These are phyloP conservation scores for Cynopterus sphinx DNA, from an alignment of 2,797 vertebrate genomes.

Conservation along the genomic window DNA sequence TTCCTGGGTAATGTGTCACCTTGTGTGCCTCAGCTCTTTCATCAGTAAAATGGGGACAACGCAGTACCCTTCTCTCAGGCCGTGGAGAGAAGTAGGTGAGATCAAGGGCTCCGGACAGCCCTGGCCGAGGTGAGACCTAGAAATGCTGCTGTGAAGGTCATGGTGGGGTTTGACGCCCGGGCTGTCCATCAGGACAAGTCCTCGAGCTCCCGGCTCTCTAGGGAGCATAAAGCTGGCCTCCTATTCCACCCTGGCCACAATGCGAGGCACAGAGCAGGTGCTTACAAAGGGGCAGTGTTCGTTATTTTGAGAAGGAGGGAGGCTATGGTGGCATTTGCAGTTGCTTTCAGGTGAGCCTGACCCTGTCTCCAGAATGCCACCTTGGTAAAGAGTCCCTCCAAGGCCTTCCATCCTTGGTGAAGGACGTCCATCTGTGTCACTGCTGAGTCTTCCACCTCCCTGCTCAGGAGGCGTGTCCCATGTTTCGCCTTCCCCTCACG, in stretches of 20 bases:
- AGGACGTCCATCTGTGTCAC: fast-evolving
- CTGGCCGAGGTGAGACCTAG: fast-evolving
- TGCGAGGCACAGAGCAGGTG: not conserved
- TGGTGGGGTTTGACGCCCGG: not conserved
- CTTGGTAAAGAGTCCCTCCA: not conserved
- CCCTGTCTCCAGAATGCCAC: not conserved
- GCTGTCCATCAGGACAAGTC: not conserved
- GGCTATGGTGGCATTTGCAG: not conserved
- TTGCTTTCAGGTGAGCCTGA: not conserved
- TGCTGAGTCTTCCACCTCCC: not conserved
- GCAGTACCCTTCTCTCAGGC: fast-evolving
- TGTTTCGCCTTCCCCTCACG: not conserved
- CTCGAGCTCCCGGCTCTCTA: fast-evolving
- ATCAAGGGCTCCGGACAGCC: not conserved
- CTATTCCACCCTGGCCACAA: not conserved
- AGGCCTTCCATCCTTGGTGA: not conserved
- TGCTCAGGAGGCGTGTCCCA: not conserved
- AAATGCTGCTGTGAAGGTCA: fast-evolving
- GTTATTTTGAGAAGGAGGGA: not conserved
- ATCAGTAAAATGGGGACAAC: not conserved
- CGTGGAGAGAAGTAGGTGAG: not conserved
- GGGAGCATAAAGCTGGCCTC: not conserved
- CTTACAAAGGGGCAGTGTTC: not conserved
- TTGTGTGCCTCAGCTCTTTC: not conserved
- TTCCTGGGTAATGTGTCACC: not conserved